phyloP scores from a whole-genome alignment of 2,797 vertebrate genomes.

The Gadopsis marmoratus region DNA sequence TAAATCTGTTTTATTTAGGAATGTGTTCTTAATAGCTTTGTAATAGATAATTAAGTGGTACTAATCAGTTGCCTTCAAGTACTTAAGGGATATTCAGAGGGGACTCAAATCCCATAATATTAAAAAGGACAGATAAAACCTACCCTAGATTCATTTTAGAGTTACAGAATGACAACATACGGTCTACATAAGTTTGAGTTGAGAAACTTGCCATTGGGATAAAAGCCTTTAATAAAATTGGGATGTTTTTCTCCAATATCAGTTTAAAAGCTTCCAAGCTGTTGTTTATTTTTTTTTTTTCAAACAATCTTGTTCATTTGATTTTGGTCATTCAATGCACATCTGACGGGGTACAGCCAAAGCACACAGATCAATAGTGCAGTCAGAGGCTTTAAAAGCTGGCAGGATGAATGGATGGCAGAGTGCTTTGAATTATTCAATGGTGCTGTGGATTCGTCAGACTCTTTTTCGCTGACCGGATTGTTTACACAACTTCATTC shows the following conservation, averaged over 20 bases:
- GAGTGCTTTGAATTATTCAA: slow-evolving; percentile 82
- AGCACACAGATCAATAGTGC: slow-evolving; percentile 79
- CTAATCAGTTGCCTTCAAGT: slow-evolving; percentile 67
- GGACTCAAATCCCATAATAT: slow-evolving; percentile 61
- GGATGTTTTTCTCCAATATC: slow-evolving; percentile 1
- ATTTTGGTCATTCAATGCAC: slow-evolving; percentile 72
- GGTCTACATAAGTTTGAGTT: slow-evolving; percentile 36
- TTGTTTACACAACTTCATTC: slow-evolving; percentile 65
- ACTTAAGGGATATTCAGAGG: slow-evolving; percentile 64
- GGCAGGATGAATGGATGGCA: slow-evolving; percentile 75
- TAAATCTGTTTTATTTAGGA: slow-evolving; percentile 50
- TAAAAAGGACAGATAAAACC: slow-evolving; percentile 53
- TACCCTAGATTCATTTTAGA: slow-evolving; percentile 61
- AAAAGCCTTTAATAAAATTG: background rate
- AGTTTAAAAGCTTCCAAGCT: slow-evolving; percentile 38
- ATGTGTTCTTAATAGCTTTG: slow-evolving; percentile 64
- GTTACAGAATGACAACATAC: slow-evolving; percentile 30
- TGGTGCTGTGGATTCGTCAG: slow-evolving; percentile 67
- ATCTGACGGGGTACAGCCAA: slow-evolving; percentile 64
- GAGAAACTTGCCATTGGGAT: slow-evolving; percentile 14
- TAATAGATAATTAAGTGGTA: slow-evolving; percentile 73
- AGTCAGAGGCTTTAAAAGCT: slow-evolving; percentile 79
- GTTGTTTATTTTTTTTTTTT: slow-evolving; percentile 5
- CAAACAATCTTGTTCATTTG: slow-evolving; percentile 49
- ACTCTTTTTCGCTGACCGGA: slow-evolving; percentile 61